Evolutionary conservation across 2,797 vertebrate species (phyloP), one percentile per base, ranked within the genome.

Genomic region (Poeciliopsis gracilis): DNA sequence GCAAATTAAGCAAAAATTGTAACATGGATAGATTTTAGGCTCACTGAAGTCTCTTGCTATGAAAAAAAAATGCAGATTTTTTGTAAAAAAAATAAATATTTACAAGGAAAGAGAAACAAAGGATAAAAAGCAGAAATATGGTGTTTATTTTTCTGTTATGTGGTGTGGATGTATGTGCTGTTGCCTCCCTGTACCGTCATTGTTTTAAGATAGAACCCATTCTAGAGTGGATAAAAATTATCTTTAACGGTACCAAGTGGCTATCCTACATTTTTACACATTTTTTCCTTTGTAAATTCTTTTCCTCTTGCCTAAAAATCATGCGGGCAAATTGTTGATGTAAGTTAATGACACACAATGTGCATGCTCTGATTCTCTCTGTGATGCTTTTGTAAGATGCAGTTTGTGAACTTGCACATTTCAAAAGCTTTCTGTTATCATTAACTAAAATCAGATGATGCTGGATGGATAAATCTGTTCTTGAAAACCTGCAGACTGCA

Each of bases 311-410:
- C 97, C 97, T 98, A 99, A 99, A 99, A 99, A 99, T 98, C 98
- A 99, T 98, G 98, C 97, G 97, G 98, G 98, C 97, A 99, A 99
- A 99, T 98, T 99, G 97, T 98, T 98, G 97, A 99, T 98, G 98
- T 99, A 99, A 99, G 98, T 99, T 97, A 96, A 98, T 97, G 96
- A 96, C 96, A 96, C 97, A 73, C 96, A 95, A 93, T 96, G 96
- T 97, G 96, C 97, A 97, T 97, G 97, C 97, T 96, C 93, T 96
- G 90, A 92, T 91, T 96, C 94, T 96, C 59, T 81, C 67, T 88
- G 23, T 73, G 78, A 38, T 74, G 59, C 33, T 72, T 73, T 66
- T 57, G 66, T 70, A 83, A 91, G 88, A 85, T 93, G 94, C 92
- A 91, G 90, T 91, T 92, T 93, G 88, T 71, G 66, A 81, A 87